These are phyloP conservation scores for Gadus macrocephalus DNA, from an alignment of 2,113 vertebrate genomes.

Conservation along the genomic window DNA sequence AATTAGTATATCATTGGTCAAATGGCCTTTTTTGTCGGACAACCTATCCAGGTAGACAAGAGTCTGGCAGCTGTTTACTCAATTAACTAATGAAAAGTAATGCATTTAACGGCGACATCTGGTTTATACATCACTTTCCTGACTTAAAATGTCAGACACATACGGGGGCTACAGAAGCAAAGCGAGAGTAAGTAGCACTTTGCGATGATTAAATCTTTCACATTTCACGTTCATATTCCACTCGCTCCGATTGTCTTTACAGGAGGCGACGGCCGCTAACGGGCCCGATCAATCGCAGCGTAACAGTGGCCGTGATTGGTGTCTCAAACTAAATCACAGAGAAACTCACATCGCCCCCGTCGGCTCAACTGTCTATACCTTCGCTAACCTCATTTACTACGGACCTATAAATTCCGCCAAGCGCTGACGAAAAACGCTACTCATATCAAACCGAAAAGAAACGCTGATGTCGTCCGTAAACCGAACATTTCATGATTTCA, in stretches of 20 bases:
- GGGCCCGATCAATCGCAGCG: too few relatives aligned
- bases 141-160: not conserved
- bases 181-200: conserved; percentile 36
- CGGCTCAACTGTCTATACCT: too few relatives aligned
- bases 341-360: too few relatives aligned
- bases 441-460: too few relatives aligned
- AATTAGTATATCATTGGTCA: not conserved
- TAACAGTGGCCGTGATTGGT: too few relatives aligned
- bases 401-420: too few relatives aligned
- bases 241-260: conserved; percentile 25
- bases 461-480: too few relatives aligned
- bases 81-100: not conserved
- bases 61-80: not conserved
- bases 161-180: not conserved
- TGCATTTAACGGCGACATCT: not conserved
- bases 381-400: too few relatives aligned
- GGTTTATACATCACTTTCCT: not conserved
- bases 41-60: not conserved
- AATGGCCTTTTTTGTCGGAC: not conserved
- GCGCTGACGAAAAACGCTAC: too few relatives aligned
- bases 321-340: too few relatives aligned
- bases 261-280: not conserved
- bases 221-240: conserved; percentile 34
- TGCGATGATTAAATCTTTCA: conserved; percentile 50
- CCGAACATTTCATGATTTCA: too few relatives aligned